Evolutionary conservation across 2,888 invertebrate species (phyloP).

Genomic region (Arge pagana): DNA sequence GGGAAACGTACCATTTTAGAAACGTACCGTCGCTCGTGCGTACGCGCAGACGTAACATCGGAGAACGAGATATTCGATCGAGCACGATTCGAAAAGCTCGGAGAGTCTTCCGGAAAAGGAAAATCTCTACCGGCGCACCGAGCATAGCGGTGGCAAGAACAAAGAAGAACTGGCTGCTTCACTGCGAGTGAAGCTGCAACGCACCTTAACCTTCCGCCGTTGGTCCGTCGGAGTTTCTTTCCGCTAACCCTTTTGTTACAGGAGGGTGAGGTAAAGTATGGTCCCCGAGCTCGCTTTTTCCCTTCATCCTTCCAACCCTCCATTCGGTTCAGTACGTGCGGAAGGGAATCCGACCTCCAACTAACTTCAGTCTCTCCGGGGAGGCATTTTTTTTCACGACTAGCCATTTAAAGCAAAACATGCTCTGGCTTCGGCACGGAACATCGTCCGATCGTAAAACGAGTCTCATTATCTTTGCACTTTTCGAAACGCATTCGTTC

Average conservation of each 20-base stretch:
- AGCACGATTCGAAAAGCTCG: background rate
- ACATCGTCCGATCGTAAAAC: no score
- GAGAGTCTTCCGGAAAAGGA: background rate
- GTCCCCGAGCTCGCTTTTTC: slow-evolving; percentile 9
- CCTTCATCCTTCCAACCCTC: slow-evolving; percentile 7
- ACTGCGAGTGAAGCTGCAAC: background rate
- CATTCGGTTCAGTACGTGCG: slow-evolving; percentile 27
- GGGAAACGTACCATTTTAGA: no score
- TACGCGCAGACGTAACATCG: no score
- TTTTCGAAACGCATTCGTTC: no score
- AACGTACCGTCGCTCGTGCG: no score
- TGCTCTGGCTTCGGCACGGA: background rate
- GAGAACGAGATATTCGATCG: background rate
- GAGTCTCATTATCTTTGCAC: no score
- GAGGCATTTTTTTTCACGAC: slow-evolving; percentile 21
- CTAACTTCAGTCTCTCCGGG: slow-evolving; percentile 28
- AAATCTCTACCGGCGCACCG: background rate
- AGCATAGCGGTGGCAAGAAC: background rate
- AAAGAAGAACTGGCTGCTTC: background rate
- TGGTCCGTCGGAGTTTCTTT: slow-evolving; percentile 8
- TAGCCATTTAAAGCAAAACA: slow-evolving; percentile 21
- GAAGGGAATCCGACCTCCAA: slow-evolving; percentile 31
- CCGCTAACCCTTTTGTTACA: slow-evolving; percentile 18
- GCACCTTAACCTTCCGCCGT: slow-evolving; percentile 1
- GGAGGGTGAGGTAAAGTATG: slow-evolving; percentile 16